phyloP scores from a whole-genome alignment of 2,888 invertebrate species.

The Orgyia antiqua region DNA sequence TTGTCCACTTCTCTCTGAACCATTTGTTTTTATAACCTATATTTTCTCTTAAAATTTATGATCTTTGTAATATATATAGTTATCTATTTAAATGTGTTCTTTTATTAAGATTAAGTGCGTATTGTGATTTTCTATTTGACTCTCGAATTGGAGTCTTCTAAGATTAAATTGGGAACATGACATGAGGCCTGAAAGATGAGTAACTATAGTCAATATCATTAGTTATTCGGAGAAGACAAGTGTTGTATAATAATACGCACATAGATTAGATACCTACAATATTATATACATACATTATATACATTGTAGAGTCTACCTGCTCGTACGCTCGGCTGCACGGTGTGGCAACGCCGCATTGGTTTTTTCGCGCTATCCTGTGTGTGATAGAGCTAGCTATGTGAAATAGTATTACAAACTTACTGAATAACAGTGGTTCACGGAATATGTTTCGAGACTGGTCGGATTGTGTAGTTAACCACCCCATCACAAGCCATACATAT shows the following conservation, averaged over 20 bases:
- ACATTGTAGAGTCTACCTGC: slow-evolving; percentile 65
- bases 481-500: slow-evolving; percentile 37
- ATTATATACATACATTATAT: slow-evolving; percentile 30
- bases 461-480: slow-evolving; percentile 42
- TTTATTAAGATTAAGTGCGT: too few relatives aligned
- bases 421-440: slow-evolving; percentile 40
- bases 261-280: slow-evolving; percentile 35
- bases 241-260: slow-evolving; percentile 63
- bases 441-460: slow-evolving; percentile 49
- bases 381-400: slow-evolving; percentile 54
- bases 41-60: too few relatives aligned
- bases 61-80: too few relatives aligned
- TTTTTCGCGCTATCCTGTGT: slow-evolving; percentile 67
- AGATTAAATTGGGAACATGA: slow-evolving; percentile 54
- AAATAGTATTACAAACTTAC: slow-evolving; percentile 47
- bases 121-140: neutral
- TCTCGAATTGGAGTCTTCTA: slow-evolving; percentile 50
- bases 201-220: slow-evolving; percentile 29
- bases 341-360: slow-evolving; percentile 72
- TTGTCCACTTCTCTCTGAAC: too few relatives aligned
- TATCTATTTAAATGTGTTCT: too few relatives aligned
- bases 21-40: too few relatives aligned
- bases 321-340: slow-evolving; percentile 66
- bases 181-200: slow-evolving; percentile 51
- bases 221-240: slow-evolving; percentile 53